Evolutionary conservation across 2,797 vertebrate genomes (phyloP).

Genomic region (Thunnus albacares): DNA sequence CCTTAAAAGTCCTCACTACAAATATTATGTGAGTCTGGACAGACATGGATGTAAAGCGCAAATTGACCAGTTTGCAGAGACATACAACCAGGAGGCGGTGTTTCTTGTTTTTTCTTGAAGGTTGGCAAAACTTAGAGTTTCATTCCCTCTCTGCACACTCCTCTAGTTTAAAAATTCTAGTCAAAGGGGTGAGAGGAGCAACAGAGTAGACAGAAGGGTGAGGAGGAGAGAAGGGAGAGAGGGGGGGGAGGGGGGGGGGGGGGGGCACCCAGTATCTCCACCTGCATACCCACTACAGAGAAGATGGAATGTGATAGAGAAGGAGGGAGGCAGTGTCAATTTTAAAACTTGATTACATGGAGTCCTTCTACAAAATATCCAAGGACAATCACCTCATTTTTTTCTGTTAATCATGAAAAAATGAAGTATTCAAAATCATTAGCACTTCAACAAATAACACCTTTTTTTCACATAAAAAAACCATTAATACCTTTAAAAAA

Average conservation of each 20-base stretch:
- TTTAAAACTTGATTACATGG: conserved; percentile 55
- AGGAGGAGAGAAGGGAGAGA: no score
- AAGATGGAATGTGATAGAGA: conserved; percentile 50
- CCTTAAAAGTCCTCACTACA: no score
- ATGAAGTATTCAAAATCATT: conserved; percentile 1
- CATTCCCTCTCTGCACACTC: conserved; percentile 35
- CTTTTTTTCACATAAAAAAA: neutral
- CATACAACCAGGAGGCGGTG: neutral
- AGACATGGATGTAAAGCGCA: no score
- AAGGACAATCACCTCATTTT: conserved; percentile 49
- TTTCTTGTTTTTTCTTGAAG: neutral
- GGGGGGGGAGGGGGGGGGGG: neutral
- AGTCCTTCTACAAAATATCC: conserved; percentile 33
- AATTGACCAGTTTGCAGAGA: no score
- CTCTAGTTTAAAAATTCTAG: conserved; percentile 59
- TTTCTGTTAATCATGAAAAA: conserved; percentile 4
- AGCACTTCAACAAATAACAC: conserved; percentile 8
- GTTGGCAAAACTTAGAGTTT: conserved; percentile 29
- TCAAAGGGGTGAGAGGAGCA: conserved; percentile 26
- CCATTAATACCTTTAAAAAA: conserved; percentile 3
- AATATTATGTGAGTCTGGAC: no score
- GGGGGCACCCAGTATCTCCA: conserved; percentile 28
- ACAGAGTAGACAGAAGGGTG: neutral
- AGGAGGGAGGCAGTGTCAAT: conserved; percentile 31
- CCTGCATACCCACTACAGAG: conserved; percentile 33